A percentile compares a stretch with the other conserved stretches of the same genome.
These are phyloP conservation scores for Polyommatus icarus DNA, from an alignment of 2,888 invertebrate genomes.

Conservation along the genomic window DNA sequence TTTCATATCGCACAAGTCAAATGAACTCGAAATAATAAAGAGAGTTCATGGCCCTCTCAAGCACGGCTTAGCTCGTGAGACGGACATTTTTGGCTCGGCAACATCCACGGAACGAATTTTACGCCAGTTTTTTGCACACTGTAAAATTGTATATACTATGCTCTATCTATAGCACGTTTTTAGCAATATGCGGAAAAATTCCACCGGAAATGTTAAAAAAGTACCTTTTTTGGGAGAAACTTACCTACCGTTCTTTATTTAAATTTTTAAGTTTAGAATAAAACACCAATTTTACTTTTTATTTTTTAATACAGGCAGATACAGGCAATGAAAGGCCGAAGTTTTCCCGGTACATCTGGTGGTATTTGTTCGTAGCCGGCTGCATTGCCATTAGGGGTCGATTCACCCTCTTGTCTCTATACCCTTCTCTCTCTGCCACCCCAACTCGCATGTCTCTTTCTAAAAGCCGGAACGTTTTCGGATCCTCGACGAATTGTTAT, in stretches of 20 bases:
- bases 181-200: neutral
- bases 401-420: conserved; percentile 70
- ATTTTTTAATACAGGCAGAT: neutral
- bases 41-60: conserved; percentile 71
- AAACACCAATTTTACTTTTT: neutral
- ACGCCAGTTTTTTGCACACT: conserved; percentile 1
- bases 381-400: conserved; percentile 70
- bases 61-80: conserved; percentile 53
- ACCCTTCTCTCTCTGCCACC: conserved; percentile 67
- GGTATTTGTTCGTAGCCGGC: conserved; percentile 50
- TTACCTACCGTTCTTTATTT: neutral
- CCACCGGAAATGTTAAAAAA: too few species aligned
- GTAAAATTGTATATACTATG: neutral
- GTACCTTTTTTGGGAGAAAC: neutral
- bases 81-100: conserved; percentile 49
- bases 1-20: conserved; percentile 51
- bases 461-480: conserved; percentile 38
- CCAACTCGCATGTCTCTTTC: conserved; percentile 59
- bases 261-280: neutral
- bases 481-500: conserved; percentile 11
- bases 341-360: conserved; percentile 32
- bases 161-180: too few species aligned
- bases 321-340: neutral
- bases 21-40: conserved; percentile 70
- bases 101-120: conserved; percentile 36